Evolutionary conservation across 1,140 invertebrate genomes (phyloP).

Genomic region (Probaryconus sp.): DNA sequence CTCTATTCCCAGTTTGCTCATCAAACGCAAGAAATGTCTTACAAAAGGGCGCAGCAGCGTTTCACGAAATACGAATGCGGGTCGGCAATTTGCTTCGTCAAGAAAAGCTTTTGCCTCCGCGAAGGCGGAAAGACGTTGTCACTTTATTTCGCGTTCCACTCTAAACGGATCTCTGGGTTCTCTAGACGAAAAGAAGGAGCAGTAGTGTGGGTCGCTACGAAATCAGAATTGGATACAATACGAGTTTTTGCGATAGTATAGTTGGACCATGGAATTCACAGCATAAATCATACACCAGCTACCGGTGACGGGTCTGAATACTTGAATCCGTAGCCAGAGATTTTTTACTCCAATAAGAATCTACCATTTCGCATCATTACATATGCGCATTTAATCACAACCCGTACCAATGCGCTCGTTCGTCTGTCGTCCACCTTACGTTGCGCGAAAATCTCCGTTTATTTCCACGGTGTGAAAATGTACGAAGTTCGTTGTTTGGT

Average conservation of each 20-base stretch:
- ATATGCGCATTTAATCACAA: conserved; percentile 35
- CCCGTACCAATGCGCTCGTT: not conserved
- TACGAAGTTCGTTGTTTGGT: not conserved
- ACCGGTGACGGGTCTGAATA: conserved; percentile 24
- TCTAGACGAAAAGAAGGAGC: conserved; percentile 20
- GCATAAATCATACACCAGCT: conserved; percentile 58
- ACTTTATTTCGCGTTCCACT: conserved; percentile 37
- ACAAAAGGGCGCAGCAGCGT: conserved; percentile 19
- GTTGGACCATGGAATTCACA: conserved; percentile 42
- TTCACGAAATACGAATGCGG: conserved; percentile 45
- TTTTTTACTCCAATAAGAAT: conserved; percentile 32
- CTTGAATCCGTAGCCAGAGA: conserved; percentile 4
- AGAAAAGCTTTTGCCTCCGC: conserved; percentile 34
- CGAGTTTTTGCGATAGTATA: conserved; percentile 38
- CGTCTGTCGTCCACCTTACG: conserved; percentile 1
- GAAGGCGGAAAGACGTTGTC: conserved; percentile 41
- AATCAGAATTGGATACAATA: conserved; percentile 33
- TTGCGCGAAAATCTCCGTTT: conserved; percentile 8
- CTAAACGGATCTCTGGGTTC: conserved; percentile 9
- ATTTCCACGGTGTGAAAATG: conserved; percentile 4
- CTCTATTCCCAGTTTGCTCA: conserved; percentile 20
- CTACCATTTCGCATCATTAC: conserved; percentile 26
- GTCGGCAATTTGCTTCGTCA: conserved; percentile 37
- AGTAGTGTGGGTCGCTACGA: conserved; percentile 6
- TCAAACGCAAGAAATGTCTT: conserved; percentile 23